Percentiles rank a stretch among this genome's conserved stretches.
These are phyloP conservation scores for Emydocephalus ijimae DNA, from an alignment of 2,113 vertebrate species.

Conservation along the genomic window DNA sequence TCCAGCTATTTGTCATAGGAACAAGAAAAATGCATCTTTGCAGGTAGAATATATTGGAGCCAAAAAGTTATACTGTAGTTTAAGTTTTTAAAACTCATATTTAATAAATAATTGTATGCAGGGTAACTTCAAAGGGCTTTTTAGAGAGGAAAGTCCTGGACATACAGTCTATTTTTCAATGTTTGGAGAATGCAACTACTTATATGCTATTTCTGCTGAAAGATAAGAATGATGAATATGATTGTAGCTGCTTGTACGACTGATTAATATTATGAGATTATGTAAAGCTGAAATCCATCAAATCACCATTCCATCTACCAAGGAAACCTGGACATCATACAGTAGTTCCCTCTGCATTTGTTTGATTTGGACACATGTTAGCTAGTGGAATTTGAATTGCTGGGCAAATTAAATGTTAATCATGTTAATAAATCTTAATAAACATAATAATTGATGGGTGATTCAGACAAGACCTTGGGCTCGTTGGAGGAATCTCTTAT, in stretches of 20 bases:
- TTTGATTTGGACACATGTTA: not conserved
- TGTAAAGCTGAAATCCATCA: not conserved
- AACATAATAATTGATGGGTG: not conserved
- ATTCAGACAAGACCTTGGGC: not conserved
- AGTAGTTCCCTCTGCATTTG: not conserved
- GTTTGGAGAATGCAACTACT: not conserved
- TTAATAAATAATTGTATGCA: not conserved
- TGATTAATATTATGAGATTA: not conserved
- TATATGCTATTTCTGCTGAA: constrained; percentile 12
- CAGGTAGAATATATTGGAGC: fast-evolving
- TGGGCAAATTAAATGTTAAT: not conserved
- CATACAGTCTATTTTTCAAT: not conserved
- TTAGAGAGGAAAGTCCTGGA: not conserved
- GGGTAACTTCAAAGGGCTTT: not conserved
- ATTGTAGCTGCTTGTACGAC: not conserved
- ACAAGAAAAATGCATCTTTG: not conserved
- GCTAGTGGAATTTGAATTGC: not conserved
- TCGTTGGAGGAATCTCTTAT: not conserved
- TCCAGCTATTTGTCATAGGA: not conserved
- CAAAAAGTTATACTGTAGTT: not conserved
- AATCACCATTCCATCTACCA: not conserved
- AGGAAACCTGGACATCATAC: not conserved
- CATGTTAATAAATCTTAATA: not conserved
- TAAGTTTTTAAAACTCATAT: not conserved
- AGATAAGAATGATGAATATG: not conserved